These are phyloP conservation scores for Trichosurus vulpecula DNA, from an alignment of 2,797 vertebrate genomes.

Conservation along the genomic window DNA sequence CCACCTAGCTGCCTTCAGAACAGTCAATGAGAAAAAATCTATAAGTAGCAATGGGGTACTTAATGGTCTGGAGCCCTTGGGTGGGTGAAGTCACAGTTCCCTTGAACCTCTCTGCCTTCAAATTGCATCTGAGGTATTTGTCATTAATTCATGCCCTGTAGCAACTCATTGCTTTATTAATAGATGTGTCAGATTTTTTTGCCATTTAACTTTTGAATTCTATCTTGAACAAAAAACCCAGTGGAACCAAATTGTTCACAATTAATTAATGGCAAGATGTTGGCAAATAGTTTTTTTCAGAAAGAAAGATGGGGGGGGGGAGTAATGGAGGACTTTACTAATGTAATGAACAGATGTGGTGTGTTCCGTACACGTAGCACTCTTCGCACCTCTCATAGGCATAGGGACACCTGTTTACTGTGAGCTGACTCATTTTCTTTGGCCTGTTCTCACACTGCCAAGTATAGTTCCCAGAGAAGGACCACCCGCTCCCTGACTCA, in stretches of 20 bases:
- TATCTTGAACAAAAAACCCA: constrained; percentile 3
- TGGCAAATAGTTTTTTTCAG: constrained; percentile 6
- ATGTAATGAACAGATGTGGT: not conserved
- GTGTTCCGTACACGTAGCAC: not conserved
- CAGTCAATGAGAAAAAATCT: not conserved
- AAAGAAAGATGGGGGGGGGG: not conserved
- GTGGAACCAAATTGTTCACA: not conserved
- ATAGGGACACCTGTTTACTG: not conserved
- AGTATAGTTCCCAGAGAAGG: not conserved
- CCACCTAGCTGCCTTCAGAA: not conserved
- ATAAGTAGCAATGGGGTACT: not conserved
- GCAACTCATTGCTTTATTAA: not conserved
- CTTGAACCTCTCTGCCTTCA: not conserved
- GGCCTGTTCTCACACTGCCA: not conserved
- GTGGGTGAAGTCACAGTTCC: not conserved
- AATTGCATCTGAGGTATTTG: not conserved
- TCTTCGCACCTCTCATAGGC: not conserved
- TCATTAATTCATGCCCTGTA: not conserved
- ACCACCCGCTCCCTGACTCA: not conserved
- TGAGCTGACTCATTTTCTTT: not conserved
- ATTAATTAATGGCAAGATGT: constrained; percentile 25
- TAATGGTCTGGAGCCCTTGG: not conserved
- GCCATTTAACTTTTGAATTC: constrained; percentile 46
- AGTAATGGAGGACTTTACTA: not conserved
- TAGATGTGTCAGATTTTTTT: constrained; percentile 14